A percentile compares a stretch with the other conserved stretches of the same genome.
These are phyloP conservation scores for Actinernus sp. DNA, from an alignment of 92 coral and sea anemone species.

Conservation along the genomic window DNA sequence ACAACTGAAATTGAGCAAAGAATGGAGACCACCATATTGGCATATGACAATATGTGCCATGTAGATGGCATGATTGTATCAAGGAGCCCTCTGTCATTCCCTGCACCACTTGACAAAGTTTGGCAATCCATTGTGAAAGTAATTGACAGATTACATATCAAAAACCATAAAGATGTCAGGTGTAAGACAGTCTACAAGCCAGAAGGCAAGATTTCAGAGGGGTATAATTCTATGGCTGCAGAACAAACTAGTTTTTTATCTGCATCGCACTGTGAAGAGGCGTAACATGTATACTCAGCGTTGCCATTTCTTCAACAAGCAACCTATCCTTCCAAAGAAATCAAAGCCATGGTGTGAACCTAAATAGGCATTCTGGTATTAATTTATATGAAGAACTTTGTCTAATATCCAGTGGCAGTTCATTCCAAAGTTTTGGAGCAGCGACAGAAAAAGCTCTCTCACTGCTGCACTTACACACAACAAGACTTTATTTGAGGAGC, in stretches of 20 bases:
- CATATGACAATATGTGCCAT: constrained; percentile 66
- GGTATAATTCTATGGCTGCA: constrained; percentile 37
- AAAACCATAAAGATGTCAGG: constrained; percentile 39
- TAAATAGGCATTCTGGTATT: no score
- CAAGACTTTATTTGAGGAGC: no score
- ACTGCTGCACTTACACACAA: no score
- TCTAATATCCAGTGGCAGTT: no score
- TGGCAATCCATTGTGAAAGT: constrained; percentile 27
- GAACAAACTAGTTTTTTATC: constrained; percentile 36
- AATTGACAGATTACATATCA: constrained; percentile 32
- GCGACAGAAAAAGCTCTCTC: no score
- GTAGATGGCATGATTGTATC: constrained; percentile 38
- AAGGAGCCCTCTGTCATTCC: constrained; percentile 23
- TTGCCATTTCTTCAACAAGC: not conserved
- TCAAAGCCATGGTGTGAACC: not conserved
- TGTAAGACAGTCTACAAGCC: constrained; percentile 45
- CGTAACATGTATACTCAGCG: not conserved
- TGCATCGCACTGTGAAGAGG: not conserved
- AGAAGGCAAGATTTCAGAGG: constrained; percentile 28
- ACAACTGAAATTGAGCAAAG: not conserved
- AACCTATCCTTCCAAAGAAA: not conserved
- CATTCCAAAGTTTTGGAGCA: no score
- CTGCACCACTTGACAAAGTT: constrained; percentile 20
- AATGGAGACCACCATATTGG: constrained; percentile 13
- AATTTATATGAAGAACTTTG: no score